These are phyloP conservation scores for Cettia cetti DNA, from an alignment of 2,113 vertebrate species.

Conservation along the genomic window DNA sequence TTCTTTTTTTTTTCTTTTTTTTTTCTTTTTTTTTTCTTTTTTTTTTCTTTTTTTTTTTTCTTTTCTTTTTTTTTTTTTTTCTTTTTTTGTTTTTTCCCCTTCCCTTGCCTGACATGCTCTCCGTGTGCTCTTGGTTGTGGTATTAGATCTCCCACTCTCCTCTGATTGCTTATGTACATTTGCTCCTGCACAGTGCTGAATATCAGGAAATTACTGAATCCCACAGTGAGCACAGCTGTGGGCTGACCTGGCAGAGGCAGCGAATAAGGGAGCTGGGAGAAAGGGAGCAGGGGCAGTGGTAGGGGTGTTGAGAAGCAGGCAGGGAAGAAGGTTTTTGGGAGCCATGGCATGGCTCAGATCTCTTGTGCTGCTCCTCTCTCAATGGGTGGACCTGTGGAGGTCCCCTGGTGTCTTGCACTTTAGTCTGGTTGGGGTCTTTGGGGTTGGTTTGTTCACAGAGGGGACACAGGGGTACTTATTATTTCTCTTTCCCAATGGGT, in stretches of 20 bases:
- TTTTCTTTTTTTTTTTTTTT: too few species aligned
- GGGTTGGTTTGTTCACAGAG: background rate
- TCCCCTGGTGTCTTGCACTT: background rate
- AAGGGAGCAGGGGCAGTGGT: background rate
- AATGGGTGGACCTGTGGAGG: background rate
- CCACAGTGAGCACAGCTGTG: background rate
- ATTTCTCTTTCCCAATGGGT: background rate
- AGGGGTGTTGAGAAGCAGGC: background rate
- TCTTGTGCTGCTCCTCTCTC: background rate
- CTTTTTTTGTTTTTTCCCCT: background rate
- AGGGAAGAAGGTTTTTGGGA: background rate
- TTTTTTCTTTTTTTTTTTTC: too few species aligned
- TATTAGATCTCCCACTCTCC: background rate
- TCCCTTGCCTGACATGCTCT: background rate
- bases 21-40: fast-evolving
- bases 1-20: too few species aligned
- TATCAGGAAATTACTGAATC: background rate
- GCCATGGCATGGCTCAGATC: background rate
- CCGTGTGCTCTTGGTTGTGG: background rate
- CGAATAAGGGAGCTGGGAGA: background rate
- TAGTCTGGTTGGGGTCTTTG: background rate
- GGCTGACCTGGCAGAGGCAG: background rate
- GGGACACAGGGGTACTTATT: background rate
- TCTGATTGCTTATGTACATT: background rate
- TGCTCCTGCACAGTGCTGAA: background rate